These are phyloP conservation scores for Microplitis demolitor DNA, from an alignment of 1,140 invertebrate genomes.

Conservation along the genomic window DNA sequence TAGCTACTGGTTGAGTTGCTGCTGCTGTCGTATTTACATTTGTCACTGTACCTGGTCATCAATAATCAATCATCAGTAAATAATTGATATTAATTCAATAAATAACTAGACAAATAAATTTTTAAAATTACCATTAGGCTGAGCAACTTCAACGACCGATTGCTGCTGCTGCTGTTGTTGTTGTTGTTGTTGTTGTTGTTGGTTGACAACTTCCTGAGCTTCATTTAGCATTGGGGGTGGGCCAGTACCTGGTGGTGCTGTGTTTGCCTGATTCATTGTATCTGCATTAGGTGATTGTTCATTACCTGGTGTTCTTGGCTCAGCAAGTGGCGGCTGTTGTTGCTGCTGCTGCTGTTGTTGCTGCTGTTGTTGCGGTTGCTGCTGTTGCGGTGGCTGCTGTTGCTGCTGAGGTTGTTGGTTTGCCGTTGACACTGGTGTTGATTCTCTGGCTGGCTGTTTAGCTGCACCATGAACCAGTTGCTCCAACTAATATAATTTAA, in stretches of 20 bases:
- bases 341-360: conserved; percentile 26
- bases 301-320: conserved; percentile 36
- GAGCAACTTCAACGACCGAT: conserved; percentile 43
- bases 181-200: conserved; percentile 24
- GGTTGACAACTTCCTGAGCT: conserved; percentile 34
- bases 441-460: conserved; percentile 44
- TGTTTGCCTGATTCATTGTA: conserved; percentile 50
- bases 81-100: background rate
- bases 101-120: background rate
- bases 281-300: conserved; percentile 47
- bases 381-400: conserved; percentile 7
- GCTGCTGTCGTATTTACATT: conserved; percentile 48
- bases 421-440: conserved; percentile 29
- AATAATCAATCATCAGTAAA: conserved; percentile 9
- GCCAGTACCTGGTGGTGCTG: conserved; percentile 53
- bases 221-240: conserved; percentile 52
- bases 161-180: conserved; percentile 23
- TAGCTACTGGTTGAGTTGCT: conserved; percentile 34
- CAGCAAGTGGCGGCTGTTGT: conserved; percentile 25
- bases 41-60: conserved; percentile 37
- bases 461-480: conserved; percentile 56
- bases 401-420: conserved; percentile 22
- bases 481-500: conserved; percentile 45
- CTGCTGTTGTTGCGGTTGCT: conserved; percentile 14
- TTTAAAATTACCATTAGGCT: conserved; percentile 48